phyloP scores from a whole-genome alignment of 2,113 vertebrate species.

The Anhinga rufa region DNA sequence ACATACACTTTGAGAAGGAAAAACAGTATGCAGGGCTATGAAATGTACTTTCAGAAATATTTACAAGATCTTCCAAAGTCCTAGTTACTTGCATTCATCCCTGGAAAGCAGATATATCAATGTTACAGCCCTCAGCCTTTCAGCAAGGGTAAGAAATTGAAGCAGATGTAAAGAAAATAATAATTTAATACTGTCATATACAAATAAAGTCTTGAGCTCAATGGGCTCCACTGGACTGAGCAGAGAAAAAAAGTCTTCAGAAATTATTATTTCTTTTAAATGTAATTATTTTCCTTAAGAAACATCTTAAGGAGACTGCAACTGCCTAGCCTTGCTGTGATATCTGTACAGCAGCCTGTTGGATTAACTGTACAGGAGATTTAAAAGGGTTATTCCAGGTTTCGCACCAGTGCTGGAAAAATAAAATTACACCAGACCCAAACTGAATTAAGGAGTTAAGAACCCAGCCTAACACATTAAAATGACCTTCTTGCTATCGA shows the following conservation, averaged over 20 bases:
- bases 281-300: background rate
- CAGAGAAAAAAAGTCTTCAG: background rate
- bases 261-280: background rate
- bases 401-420: background rate
- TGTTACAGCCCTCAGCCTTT: background rate
- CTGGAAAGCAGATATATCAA: background rate
- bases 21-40: background rate
- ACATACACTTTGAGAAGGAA: background rate
- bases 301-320: background rate
- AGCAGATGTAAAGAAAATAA: background rate
- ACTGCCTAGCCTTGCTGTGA: background rate
- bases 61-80: background rate
- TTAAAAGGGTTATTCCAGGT: slow-evolving; percentile 8
- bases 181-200: background rate
- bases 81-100: background rate
- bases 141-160: background rate
- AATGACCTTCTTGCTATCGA: background rate
- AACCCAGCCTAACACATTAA: background rate
- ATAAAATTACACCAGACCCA: background rate
- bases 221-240: background rate
- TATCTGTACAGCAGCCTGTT: background rate
- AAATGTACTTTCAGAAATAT: background rate
- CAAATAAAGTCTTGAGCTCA: background rate
- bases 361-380: background rate
- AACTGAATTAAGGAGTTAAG: slow-evolving; percentile 29